Base-by-base conservation (phyloP, 2,888 invertebrate genomes). In the Meloe dianella region DNA sequence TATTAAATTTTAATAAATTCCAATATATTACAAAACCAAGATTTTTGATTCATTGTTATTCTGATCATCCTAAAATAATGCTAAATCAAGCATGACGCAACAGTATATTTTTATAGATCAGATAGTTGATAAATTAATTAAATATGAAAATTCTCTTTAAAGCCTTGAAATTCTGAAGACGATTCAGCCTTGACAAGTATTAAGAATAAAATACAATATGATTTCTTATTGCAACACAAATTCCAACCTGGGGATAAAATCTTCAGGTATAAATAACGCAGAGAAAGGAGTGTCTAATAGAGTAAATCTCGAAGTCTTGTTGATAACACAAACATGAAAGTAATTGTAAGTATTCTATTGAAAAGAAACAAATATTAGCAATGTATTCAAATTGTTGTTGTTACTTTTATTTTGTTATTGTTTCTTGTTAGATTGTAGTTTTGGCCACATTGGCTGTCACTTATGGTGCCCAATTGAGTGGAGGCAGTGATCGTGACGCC, bases 381-480 rank as follows among this genome's bases (percentile, higher is more conserved):
- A 38, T 1, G n/a, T n/a, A n/a, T n/a, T n/a, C n/a, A n/a, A n/a
- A n/a, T n/a, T n/a, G n/a, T n/a, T n/a, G n/a, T n/a, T n/a, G n/a
- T n/a, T n/a, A n/a, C n/a, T n/a, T n/a, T n/a, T n/a, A n/a, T n/a
- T n/a, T 9, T 6, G 6, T 47, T 6, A 20, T 20, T 10, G 20
- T 20, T 17, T 20, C 9, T 17, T n/a, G 6, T 6, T 20, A 80
- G 80, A 71, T 79, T 59, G 66, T 77, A 41, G 62, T 75, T 63
- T 70, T 73, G 22, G 76, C 76, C 61, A 62, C 79, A 24, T 38
- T 75, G 66, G 74, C 79, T 29, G 67, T 75, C 12, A 75, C 76
- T 41, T 70, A 73, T 17, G 78, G 78, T 56, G 79, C 77, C 35
- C 69, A 73, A 30, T 66, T 75, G n/a, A 17, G 8, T 7, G 58